Conservation (phyloP, 2,797 vertebrate species). For the Artibeus lituratus region DNA sequence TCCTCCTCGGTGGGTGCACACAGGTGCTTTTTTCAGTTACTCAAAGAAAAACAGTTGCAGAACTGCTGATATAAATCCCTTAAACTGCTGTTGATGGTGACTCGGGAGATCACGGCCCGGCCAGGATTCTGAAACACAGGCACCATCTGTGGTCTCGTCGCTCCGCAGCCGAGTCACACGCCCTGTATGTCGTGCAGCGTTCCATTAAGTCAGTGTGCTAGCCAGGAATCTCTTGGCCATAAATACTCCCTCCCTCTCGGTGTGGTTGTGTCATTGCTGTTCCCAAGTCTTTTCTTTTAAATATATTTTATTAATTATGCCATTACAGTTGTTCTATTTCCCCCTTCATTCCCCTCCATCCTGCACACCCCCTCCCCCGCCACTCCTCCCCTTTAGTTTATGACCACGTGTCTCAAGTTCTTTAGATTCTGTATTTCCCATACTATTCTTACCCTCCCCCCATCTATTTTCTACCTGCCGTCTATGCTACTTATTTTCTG, state of each 20-base stretch:
- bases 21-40: constrained; percentile 61
- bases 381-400: too few relatives aligned
- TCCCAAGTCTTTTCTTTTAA: too few relatives aligned
- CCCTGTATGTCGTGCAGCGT: not conserved
- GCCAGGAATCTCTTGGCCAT: constrained; percentile 46
- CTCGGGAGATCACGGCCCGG: not conserved
- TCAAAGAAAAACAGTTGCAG: constrained; percentile 5
- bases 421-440: too few relatives aligned
- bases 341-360: too few relatives aligned
- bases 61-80: constrained; percentile 46
- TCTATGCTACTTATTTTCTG: too few relatives aligned
- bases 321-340: too few relatives aligned
- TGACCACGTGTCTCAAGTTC: too few relatives aligned
- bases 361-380: too few relatives aligned
- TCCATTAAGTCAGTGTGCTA: constrained; percentile 64
- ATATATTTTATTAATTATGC: too few relatives aligned
- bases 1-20: not conserved
- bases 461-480: too few relatives aligned
- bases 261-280: not conserved
- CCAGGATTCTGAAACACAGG: not conserved
- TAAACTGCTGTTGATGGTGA: constrained; percentile 22
- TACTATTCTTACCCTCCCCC: too few relatives aligned
- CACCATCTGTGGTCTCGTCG: constrained; percentile 20
- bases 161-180: constrained; percentile 42
- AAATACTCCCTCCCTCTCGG: constrained; percentile 34